Conservation (phyloP, 2,888 invertebrate genomes). For the Andrena minutula region DNA sequence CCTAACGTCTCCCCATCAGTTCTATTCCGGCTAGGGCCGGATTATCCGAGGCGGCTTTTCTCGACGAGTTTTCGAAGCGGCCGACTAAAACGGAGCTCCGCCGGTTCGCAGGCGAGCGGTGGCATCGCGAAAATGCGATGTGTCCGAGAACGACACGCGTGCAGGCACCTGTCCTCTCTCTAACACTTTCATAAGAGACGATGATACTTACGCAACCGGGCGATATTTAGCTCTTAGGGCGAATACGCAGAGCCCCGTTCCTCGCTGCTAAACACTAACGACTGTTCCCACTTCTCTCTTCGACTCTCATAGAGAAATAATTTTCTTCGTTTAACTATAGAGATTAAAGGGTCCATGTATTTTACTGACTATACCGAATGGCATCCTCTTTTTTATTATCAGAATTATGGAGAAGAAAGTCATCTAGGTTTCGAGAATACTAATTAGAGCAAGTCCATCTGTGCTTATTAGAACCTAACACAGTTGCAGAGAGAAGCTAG, state of each 20-base stretch:
- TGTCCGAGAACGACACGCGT: slow-evolving; percentile 61
- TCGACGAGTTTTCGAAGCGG: slow-evolving; percentile 27
- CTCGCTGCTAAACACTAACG: background rate
- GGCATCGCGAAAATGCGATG: slow-evolving; percentile 65
- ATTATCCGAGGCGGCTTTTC: slow-evolving; percentile 40
- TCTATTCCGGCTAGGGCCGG: slow-evolving; percentile 31
- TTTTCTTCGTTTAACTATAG: too few relatives aligned
- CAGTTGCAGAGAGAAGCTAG: too few relatives aligned
- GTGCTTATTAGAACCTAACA: too few relatives aligned
- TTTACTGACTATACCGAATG: too few relatives aligned
- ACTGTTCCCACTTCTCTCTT: background rate
- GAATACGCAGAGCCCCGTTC: slow-evolving; percentile 62
- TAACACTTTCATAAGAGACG: slow-evolving; percentile 71
- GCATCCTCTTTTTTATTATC: too few relatives aligned
- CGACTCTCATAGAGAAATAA: background rate
- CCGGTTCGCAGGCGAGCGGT: slow-evolving; percentile 8
- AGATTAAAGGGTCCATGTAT: too few relatives aligned
- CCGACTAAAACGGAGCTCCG: slow-evolving; percentile 51
- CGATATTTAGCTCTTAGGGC: slow-evolving; percentile 81
- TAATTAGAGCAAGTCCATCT: too few relatives aligned
- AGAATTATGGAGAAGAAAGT: too few relatives aligned
- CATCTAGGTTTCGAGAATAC: too few relatives aligned
- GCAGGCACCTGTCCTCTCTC: slow-evolving; percentile 73
- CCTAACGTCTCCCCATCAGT: slow-evolving; percentile 8
- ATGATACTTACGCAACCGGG: slow-evolving; percentile 79